These are phyloP conservation scores for Eupithecia subfuscata DNA, from an alignment of 2,888 invertebrate genomes.

Conservation along the genomic window DNA sequence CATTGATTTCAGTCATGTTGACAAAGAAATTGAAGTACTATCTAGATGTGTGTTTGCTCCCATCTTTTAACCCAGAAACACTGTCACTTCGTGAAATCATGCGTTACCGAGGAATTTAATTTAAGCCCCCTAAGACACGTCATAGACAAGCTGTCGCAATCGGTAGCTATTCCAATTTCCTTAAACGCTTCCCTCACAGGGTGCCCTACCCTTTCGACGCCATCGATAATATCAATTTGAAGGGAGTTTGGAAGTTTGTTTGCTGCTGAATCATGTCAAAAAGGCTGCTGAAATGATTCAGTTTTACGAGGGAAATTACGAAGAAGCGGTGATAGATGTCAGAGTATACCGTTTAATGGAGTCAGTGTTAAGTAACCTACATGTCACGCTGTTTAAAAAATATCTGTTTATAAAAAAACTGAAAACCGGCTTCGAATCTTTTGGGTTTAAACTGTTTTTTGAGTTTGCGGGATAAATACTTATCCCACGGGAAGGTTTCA, in stretches of 20 bases:
- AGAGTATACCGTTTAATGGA: no score
- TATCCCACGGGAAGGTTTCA: no score
- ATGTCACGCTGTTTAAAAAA: no score
- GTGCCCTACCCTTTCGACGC: neutral
- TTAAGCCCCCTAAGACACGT: slow-evolving; percentile 29
- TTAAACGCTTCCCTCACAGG: slow-evolving; percentile 16
- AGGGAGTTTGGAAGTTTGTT: slow-evolving; percentile 3
- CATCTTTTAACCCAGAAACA: neutral
- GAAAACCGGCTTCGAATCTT: no score
- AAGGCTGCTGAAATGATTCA: neutral
- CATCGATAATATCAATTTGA: neutral
- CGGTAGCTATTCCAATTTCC: slow-evolving; percentile 31
- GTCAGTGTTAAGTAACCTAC: no score
- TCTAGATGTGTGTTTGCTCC: neutral
- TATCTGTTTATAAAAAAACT: no score
- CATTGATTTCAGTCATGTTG: neutral
- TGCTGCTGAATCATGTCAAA: neutral
- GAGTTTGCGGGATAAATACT: no score
- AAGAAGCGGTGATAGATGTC: no score
- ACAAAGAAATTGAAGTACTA: neutral
- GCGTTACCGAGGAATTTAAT: slow-evolving; percentile 33
- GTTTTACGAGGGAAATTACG: neutral
- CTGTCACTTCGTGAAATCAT: slow-evolving; percentile 21
- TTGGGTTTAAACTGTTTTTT: no score
- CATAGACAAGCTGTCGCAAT: slow-evolving; percentile 32